Percentiles rank a stretch among this genome's conserved stretches.
Conservation (phyloP, 2,888 invertebrate genomes). For the Unio delphinus region DNA sequence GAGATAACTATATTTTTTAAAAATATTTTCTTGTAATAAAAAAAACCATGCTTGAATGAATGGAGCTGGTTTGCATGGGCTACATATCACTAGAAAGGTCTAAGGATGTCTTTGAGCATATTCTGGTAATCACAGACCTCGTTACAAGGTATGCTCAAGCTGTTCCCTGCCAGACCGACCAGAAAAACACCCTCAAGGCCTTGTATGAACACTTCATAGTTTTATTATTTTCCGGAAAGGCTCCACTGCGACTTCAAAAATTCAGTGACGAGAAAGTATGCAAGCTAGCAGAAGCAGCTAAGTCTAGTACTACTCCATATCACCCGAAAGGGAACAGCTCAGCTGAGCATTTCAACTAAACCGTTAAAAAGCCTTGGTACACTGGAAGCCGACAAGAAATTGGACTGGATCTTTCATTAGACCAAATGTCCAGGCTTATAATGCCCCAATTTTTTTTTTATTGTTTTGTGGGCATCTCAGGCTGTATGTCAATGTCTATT, state of each 20-base stretch:
- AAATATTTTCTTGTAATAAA: too few relatives aligned
- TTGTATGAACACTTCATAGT: background rate
- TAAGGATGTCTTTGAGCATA: conserved; percentile 1
- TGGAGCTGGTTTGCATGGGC: conserved; percentile 24
- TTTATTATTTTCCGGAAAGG: conserved; percentile 19
- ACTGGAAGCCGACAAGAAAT: conserved; percentile 8
- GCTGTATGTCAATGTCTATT: too few relatives aligned
- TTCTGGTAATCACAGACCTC: too few relatives aligned
- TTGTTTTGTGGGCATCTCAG: conserved; percentile 13
- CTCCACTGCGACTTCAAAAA: conserved; percentile 19
- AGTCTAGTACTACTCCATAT: conserved; percentile 20
- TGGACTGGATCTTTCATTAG: conserved; percentile 7
- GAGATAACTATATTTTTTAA: too few relatives aligned
- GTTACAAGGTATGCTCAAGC: background rate
- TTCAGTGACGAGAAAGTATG: conserved; percentile 15
- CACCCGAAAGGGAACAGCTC: conserved; percentile 17
- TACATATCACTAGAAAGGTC: conserved; percentile 18
- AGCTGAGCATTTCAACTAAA: conserved; percentile 18
- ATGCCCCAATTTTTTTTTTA: conserved; percentile 8
- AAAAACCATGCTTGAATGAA: too few relatives aligned
- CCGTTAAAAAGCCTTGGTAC: conserved; percentile 19
- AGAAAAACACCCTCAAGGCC: too few relatives aligned
- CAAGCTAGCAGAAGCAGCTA: background rate
- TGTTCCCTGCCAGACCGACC: conserved; percentile 9
- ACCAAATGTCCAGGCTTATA: conserved; percentile 14